Percentiles rank a stretch among this genome's conserved stretches.
These are phyloP conservation scores for Gobio gobio DNA, from an alignment of 2,113 vertebrate species.

Conservation along the genomic window DNA sequence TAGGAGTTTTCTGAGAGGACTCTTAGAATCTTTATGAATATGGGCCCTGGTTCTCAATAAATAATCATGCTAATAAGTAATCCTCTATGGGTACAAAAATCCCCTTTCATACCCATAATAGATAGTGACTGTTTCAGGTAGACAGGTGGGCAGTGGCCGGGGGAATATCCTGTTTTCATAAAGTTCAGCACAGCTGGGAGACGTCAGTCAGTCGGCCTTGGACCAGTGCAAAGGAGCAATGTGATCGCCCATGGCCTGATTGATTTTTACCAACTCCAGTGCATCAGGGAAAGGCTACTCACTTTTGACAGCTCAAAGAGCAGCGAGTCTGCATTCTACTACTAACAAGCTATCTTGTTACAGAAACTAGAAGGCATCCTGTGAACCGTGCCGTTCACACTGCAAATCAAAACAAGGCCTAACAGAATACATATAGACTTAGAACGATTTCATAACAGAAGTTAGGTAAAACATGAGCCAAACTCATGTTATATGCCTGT, in stretches of 20 bases:
- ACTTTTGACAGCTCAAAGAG: slow-evolving; percentile 12
- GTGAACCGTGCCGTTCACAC: not conserved
- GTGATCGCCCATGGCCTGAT: not conserved
- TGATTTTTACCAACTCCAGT: slow-evolving; percentile 36
- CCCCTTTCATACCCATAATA: not conserved
- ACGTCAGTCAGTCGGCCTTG: slow-evolving; percentile 27
- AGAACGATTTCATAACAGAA: not conserved
- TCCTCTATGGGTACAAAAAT: not conserved
- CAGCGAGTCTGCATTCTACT: not conserved
- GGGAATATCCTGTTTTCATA: not conserved
- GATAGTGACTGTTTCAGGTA: slow-evolving; percentile 1
- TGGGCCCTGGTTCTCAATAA: not conserved
- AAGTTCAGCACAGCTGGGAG: slow-evolving; percentile 43
- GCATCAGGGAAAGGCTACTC: not conserved
- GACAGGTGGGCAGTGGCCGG: not conserved
- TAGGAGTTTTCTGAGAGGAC: too few species aligned
- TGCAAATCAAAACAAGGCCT: not conserved
- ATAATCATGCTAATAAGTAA: not conserved
- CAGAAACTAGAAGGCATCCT: not conserved
- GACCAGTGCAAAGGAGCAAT: slow-evolving; percentile 1
- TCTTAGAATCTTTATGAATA: too few species aligned
- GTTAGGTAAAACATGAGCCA: not conserved
- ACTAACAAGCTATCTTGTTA: slow-evolving; percentile 14
- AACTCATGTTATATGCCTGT: not conserved
- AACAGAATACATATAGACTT: not conserved